Base-by-base conservation (phyloP, 2,888 invertebrate species). In the Melipona beecheii region DNA sequence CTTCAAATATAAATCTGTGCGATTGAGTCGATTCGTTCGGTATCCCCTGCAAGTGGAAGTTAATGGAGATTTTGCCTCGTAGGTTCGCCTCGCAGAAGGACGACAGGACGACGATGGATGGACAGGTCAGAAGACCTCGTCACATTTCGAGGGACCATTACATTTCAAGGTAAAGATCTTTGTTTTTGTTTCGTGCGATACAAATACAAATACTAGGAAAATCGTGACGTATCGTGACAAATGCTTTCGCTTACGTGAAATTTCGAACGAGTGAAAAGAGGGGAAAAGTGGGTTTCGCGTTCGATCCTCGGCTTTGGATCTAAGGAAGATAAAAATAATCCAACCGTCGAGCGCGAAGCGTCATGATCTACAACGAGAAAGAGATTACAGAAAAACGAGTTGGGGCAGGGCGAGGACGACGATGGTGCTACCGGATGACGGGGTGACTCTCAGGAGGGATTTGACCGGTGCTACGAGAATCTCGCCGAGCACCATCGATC, bases 401-500 rank as follows among this genome's bases (percentile, higher is more conserved):
- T 93, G 93, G 92, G 91, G 92, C 90, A 93, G 93, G 91, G 91
- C 91, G 89, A 90, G 91, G 87, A 78, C 85, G 89, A 86, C 83
- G 49, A 86, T 86, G 56, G 85, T 82, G 85, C 86, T 88, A 75
- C 90, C 88, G 36, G 90, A 91, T 43, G 92, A 92, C 56, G 90
- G 90, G 72, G 90, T 92, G 68, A 91, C 90, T 74, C 84, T 92
- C n/a, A 92, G 93, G 72, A 91, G 91, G 64, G 93, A 93, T 81
- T 81, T 91, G 69, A 88, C 89, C 52, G 97, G 97, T 15, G 96
- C 97, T 31, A 95, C 95, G 66, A 96, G 98, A 86, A 97, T 98
- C 89, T 96, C 97, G 85, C 96, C 97, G 21, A 96, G 96, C 74
- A 96, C 98, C 90, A 95, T 99, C 79, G 98, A 98, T 92, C 97